Percentiles rank a stretch among this genome's conserved stretches.
Conservation (phyloP, 2,888 invertebrate species). For the Chymomyza fuscimana region DNA sequence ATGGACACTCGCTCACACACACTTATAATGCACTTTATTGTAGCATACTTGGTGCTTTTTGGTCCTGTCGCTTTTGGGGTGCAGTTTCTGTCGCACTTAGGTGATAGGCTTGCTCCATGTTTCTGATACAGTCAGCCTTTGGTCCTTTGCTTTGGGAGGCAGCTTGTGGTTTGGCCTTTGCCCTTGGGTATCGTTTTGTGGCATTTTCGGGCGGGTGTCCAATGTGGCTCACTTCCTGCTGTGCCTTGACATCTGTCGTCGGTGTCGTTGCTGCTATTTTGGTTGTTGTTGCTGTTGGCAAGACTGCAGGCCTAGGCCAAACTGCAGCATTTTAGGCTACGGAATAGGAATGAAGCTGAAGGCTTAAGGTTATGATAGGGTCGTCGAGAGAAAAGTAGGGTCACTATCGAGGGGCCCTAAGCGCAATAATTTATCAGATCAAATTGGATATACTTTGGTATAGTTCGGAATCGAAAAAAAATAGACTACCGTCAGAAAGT, state of each 20-base stretch:
- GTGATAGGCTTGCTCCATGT: conserved; percentile 12
- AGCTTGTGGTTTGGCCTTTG: conserved; percentile 38
- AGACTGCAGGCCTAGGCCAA: background rate
- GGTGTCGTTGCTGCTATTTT: background rate
- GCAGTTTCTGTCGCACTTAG: background rate
- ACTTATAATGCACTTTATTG: conserved; percentile 58
- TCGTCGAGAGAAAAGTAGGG: too few relatives aligned
- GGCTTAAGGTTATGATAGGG: background rate
- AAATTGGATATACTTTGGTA: too few relatives aligned
- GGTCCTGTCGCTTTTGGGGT: conserved; percentile 20
- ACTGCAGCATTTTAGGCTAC: background rate
- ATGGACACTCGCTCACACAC: background rate
- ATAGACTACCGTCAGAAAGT: too few relatives aligned
- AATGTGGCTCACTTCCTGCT: conserved; percentile 43
- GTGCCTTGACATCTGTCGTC: conserved; percentile 29
- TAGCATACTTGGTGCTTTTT: conserved; percentile 60
- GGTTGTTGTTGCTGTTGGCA: background rate
- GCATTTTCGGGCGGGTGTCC: conserved; percentile 6
- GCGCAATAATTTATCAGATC: too few relatives aligned
- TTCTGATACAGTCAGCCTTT: background rate
- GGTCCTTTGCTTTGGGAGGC: conserved; percentile 24
- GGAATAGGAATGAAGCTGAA: background rate
- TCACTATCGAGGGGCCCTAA: too few relatives aligned
- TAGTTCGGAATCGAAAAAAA: too few relatives aligned
- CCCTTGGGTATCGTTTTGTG: conserved; percentile 9